Base-by-base conservation (phyloP, 2,113 vertebrate species). In the Limanda limanda region DNA sequence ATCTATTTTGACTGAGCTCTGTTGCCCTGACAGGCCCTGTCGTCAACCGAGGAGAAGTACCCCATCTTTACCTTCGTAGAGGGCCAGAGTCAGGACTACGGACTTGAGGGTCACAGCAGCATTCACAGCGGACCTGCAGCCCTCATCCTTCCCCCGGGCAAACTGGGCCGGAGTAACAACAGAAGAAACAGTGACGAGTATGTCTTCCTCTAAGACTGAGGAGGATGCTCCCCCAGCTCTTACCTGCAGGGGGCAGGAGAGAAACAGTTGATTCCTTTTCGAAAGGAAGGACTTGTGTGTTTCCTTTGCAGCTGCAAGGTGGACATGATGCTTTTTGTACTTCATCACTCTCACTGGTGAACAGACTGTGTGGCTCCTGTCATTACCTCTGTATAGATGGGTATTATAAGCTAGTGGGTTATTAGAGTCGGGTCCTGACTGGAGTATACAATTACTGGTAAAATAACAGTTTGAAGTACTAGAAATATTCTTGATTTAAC, bases 21-120 rank as follows among this genome's bases (percentile, higher is more conserved):
- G 17, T 76, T 61, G 9, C 71, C 27, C n/a, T 18, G 47, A 1
- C 79, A 98, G 97, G 95, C 96, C 24, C 92, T 97, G 80, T 95
- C 94, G 2, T 94, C 93, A 0, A 92, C 94, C 3, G 93, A 92
- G 9, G 96, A 97, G 91, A 94, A 95, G 64, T 98, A 98, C 74
- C 97, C 97, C 52, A 95, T 97, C 90, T 98, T 97, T 76, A 97
- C 96, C 1, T 92, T 98, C 54, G 94, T 96, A 0, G 96, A 97
- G 40, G 96, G 97, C 59, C 92, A 86, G 0, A 89, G 95, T 78
- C 97, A 96, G 88, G 96, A 97, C 82, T 96, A 96, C 60, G 92
- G 92, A 72, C 88, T 96, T 63, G 95, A 96, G 2, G 93, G 93
- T 68, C 91, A 92, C 55, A 90, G 94, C 83, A 88, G 90, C 11